Conservation (phyloP, 1,140 invertebrate species). For the Adelges cooleyi region DNA sequence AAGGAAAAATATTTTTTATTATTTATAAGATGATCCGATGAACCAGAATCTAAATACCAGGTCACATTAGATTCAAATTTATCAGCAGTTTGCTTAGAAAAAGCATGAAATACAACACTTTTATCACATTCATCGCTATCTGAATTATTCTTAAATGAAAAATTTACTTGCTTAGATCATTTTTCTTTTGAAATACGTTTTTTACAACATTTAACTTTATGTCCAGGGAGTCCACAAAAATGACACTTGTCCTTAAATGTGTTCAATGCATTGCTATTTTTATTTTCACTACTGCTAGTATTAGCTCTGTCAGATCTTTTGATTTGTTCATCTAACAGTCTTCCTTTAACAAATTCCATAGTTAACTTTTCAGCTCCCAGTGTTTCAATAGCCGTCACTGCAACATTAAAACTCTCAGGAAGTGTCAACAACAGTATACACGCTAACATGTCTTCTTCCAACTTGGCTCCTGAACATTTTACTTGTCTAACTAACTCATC, state of each 20-base stretch:
- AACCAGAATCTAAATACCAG: background rate
- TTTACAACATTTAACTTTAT: too few species aligned
- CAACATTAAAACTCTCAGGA: conserved; percentile 6
- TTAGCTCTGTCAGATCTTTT: too few species aligned
- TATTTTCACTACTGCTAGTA: too few species aligned
- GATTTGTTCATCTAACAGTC: conserved; percentile 34
- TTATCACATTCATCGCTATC: too few species aligned
- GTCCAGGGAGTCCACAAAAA: too few species aligned
- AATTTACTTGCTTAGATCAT: too few species aligned
- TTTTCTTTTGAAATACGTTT: too few species aligned
- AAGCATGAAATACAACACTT: too few species aligned
- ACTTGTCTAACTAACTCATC: conserved; percentile 5
- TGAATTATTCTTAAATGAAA: too few species aligned
- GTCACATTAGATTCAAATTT: too few species aligned
- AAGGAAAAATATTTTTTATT: background rate
- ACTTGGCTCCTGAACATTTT: background rate
- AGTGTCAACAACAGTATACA: conserved; percentile 5
- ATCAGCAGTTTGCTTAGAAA: too few species aligned
- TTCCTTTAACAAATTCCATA: conserved; percentile 32
- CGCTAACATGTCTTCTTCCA: conserved; percentile 5
- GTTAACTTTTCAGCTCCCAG: conserved; percentile 30
- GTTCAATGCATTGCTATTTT: background rate
- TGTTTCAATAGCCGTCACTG: conserved; percentile 26
- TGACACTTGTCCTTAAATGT: too few species aligned
- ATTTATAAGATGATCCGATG: background rate